These are phyloP conservation scores for Penaeus indicus DNA, from an alignment of 1,140 invertebrate genomes.

Conservation along the genomic window DNA sequence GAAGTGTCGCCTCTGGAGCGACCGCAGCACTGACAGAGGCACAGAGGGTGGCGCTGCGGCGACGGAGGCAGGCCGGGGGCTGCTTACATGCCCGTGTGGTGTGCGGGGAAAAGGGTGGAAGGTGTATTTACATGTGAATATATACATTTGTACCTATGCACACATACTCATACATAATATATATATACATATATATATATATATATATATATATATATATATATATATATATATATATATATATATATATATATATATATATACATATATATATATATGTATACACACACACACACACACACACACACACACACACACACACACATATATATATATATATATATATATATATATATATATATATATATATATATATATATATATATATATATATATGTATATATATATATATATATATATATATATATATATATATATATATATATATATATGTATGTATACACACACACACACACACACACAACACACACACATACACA, in stretches of 20 bases:
- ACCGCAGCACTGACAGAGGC: too few relatives aligned
- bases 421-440: slow-evolving; percentile 12
- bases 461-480: not conserved
- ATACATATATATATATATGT: slow-evolving; percentile 4
- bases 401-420: not conserved
- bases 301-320: not conserved
- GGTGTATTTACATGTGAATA: not conserved
- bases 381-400: slow-evolving; percentile 1
- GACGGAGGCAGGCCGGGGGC: too few relatives aligned
- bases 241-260: slow-evolving; percentile 6
- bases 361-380: slow-evolving; percentile 9
- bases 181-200: slow-evolving; percentile 6
- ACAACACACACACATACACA: not conserved
- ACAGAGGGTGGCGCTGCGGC: too few relatives aligned
- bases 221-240: not conserved
- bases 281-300: not conserved
- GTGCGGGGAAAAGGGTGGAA: too few relatives aligned
- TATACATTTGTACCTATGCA: not conserved
- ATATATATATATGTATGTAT: slow-evolving; percentile 20
- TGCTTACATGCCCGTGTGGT: too few relatives aligned
- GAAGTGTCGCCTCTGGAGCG: too few relatives aligned
- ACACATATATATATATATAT: not conserved
- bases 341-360: slow-evolving; percentile 16
- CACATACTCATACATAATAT: not conserved
- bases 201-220: slow-evolving; percentile 20